A percentile compares a stretch with the other conserved stretches of the same genome.
Evolutionary conservation across 2,888 invertebrate species (phyloP).

Genomic region (Sisyra nigra): DNA sequence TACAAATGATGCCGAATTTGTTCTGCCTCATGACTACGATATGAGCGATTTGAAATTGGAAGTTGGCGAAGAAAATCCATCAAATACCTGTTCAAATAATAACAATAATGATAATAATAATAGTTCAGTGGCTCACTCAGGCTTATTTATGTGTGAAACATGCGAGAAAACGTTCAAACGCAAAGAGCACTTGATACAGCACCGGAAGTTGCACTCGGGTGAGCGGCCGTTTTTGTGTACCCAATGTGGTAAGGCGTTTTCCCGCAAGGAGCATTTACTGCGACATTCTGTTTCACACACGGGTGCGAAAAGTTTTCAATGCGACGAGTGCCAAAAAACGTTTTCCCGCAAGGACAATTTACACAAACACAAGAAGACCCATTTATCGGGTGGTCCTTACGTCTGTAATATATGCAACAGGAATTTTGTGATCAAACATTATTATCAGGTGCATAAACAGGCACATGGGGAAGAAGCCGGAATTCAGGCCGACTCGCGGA

Average conservation of each 20-base stretch:
- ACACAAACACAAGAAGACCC: conserved; percentile 40
- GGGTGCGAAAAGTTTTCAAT: conserved; percentile 47
- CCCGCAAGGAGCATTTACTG: conserved; percentile 50
- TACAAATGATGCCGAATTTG: too few relatives aligned
- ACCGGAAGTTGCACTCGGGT: conserved; percentile 47
- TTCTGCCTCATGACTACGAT: too few relatives aligned
- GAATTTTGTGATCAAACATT: conserved; percentile 47
- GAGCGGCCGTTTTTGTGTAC: conserved; percentile 48
- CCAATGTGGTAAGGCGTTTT: conserved; percentile 48
- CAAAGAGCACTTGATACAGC: conserved; percentile 51
- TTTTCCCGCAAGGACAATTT: conserved; percentile 40
- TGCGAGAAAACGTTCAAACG: conserved; percentile 49
- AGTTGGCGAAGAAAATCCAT: too few relatives aligned
- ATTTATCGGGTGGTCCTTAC: conserved; percentile 36
- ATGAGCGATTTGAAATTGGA: too few relatives aligned
- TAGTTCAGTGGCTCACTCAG: background rate
- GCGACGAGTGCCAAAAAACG: conserved; percentile 37
- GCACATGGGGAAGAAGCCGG: conserved; percentile 26
- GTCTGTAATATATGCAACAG: conserved; percentile 49
- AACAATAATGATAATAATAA: too few relatives aligned
- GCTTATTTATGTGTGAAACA: conserved; percentile 30
- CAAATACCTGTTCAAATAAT: too few relatives aligned
- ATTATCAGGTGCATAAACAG: conserved; percentile 43
- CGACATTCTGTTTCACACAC: conserved; percentile 50
- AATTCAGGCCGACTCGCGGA: background rate